phyloP scores from a whole-genome alignment of 2,113 vertebrate genomes.

The Takifugu bimaculatus region DNA sequence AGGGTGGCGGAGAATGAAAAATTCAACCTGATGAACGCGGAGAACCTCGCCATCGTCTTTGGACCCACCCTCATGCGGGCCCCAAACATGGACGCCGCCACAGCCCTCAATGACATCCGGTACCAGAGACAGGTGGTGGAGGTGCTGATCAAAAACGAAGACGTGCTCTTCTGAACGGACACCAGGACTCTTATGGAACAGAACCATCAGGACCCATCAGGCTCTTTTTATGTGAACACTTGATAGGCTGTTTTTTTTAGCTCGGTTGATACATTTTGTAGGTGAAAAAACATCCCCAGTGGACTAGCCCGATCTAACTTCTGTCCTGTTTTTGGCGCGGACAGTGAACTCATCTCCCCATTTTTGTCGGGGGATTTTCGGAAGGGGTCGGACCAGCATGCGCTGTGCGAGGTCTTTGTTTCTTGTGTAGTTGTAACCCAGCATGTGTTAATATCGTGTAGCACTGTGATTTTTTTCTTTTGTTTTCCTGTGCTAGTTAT shows the following conservation, averaged over 20 bases:
- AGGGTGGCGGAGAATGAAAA: conserved; percentile 95
- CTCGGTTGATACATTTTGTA: conserved; percentile 28
- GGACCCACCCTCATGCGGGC: conserved; percentile 96
- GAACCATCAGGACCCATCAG: conserved; percentile 40
- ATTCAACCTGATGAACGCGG: conserved; percentile 95
- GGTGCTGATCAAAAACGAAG: conserved; percentile 96
- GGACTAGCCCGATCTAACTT: conserved; percentile 67
- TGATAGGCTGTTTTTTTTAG: conserved; percentile 72
- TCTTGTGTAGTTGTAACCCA: conserved; percentile 79
- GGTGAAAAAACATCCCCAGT: conserved; percentile 30
- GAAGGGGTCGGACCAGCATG: conserved; percentile 72
- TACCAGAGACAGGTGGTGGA: conserved; percentile 99
- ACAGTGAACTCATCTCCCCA: conserved; percentile 82
- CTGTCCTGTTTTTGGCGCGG: conserved; percentile 77
- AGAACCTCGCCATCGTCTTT: conserved; percentile 96
- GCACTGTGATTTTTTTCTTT: conserved; percentile 80
- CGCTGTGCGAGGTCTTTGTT: conserved; percentile 75
- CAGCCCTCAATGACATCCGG: conserved; percentile 93
- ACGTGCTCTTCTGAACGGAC: conserved; percentile 86
- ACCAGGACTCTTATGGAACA: conserved; percentile 77
- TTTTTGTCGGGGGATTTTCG: conserved; percentile 86
- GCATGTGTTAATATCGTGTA: conserved; percentile 82
- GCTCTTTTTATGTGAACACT: conserved; percentile 76
- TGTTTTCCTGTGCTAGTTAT: conserved; percentile 69
- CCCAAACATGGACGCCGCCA: conserved; percentile 89